These are phyloP conservation scores for Botia kubotai DNA, from an alignment of 2,797 vertebrate genomes.

Conservation along the genomic window DNA sequence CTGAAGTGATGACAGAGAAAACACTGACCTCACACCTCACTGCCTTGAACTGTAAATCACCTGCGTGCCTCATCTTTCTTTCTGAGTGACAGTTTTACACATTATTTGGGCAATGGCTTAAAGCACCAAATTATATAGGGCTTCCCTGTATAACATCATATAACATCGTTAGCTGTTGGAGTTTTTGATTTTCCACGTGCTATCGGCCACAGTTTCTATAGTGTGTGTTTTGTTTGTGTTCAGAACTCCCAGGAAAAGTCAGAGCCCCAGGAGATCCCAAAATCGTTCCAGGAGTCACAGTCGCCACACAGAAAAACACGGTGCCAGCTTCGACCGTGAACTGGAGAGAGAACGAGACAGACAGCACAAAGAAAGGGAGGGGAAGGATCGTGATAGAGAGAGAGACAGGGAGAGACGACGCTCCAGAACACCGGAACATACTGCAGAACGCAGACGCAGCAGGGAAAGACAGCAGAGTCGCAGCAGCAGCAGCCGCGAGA, in stretches of 20 bases:
- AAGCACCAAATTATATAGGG: no score
- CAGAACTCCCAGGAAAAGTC: slow-evolving; percentile 90
- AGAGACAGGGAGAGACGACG: slow-evolving; percentile 80
- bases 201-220: no score
- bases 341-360: slow-evolving; percentile 89
- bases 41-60: no score
- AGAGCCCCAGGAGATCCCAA: slow-evolving; percentile 88
- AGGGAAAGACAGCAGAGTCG: slow-evolving; percentile 86
- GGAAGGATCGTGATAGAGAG: slow-evolving; percentile 70
- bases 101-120: no score
- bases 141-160: no score
- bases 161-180: no score
- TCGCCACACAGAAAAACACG: slow-evolving; percentile 89
- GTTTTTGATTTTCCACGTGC: no score
- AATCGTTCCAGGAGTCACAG: slow-evolving; percentile 95
- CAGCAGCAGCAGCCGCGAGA: slow-evolving; percentile 87
- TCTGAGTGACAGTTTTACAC: no score
- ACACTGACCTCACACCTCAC: no score
- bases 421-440: slow-evolving; percentile 86
- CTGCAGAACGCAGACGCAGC: slow-evolving; percentile 82
- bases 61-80: no score
- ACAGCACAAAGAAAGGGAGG: slow-evolving; percentile 78
- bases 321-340: slow-evolving; percentile 94
- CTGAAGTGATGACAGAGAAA: no score
- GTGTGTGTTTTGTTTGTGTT: neutral